Conservation (phyloP, 2,113 vertebrate genomes). For the Prunella fulvescens region DNA sequence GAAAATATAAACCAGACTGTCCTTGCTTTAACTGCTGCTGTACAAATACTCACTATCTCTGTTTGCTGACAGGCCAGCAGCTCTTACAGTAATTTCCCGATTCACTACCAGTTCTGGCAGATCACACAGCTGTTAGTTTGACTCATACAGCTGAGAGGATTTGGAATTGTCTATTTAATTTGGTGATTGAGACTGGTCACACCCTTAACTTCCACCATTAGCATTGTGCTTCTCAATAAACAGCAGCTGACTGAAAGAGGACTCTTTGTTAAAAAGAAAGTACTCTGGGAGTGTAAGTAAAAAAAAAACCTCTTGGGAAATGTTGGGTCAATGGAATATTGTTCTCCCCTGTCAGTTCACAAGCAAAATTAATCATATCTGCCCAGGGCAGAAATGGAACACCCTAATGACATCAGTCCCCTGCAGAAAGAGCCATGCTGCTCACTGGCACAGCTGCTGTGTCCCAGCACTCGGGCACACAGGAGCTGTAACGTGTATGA, state of each 20-base stretch:
- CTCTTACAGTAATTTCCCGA: neutral
- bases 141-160: neutral
- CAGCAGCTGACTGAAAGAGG: neutral
- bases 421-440: neutral
- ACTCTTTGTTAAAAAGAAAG: neutral
- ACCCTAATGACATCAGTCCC: slow-evolving; percentile 13
- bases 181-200: neutral
- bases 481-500: neutral
- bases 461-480: neutral
- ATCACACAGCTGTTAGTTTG: neutral
- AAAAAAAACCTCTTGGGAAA: neutral
- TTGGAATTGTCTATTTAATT: neutral
- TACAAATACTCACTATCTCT: neutral
- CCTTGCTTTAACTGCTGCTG: neutral
- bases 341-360: slow-evolving; percentile 24
- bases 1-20: neutral
- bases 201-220: neutral
- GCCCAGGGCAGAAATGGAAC: slow-evolving; percentile 35
- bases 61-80: neutral
- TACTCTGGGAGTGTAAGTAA: neutral
- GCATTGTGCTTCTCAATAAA: neutral
- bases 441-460: neutral
- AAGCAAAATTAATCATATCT: neutral
- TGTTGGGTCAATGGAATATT: slow-evolving; percentile 15
- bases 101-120: neutral